Base-by-base conservation (phyloP, 2,113 vertebrate species). In the Clarias batrachus region DNA sequence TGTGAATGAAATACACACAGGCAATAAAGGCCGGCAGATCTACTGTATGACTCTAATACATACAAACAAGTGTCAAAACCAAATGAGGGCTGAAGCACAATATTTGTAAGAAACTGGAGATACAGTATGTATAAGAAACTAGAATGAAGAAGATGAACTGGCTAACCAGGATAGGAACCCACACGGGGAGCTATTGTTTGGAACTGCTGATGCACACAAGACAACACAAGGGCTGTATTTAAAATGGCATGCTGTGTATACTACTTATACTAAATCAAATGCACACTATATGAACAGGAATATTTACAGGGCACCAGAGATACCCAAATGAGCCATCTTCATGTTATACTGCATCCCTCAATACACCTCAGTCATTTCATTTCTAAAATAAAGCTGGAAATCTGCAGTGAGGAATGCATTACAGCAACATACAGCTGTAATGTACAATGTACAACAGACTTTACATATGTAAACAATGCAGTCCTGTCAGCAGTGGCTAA, bases 171-270 rank as follows among this genome's bases (percentile, higher is more conserved):
- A 79, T 79, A 7, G 17, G n/a, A 33, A 1, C 1, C 6, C 77
- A 52, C 41, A 25, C 27, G 59, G 74, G 74, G 74, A 56, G 77
- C 10, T 57, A 79, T 59, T 79, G 54, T 27, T 21, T 30, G 56
- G 33, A 33, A 59, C 9, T 80, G 77, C 27, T 80, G 77, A 80
- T 80, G 77, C 77, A 60, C 77, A 80, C 56, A 60, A 76, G 41
- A n/a, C 41, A 54, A 52, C 48, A 76, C 48, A n/a, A 76, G 23
- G 41, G 41, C 48, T 52, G 73, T 54, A 48, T 54, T 52, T 76
- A 52, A 76, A 80, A 80, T 33, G 17, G 19, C 54, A 80, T 10
- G 77, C 77, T 33, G 56, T 30, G 56, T 60, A 33, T 60, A 60
- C 54, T 80, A 37, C 25, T 30, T 57, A 57, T 33, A 10, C 14